phyloP scores from a whole-genome alignment of 2,113 vertebrate genomes.

The Mesitornis unicolor region DNA sequence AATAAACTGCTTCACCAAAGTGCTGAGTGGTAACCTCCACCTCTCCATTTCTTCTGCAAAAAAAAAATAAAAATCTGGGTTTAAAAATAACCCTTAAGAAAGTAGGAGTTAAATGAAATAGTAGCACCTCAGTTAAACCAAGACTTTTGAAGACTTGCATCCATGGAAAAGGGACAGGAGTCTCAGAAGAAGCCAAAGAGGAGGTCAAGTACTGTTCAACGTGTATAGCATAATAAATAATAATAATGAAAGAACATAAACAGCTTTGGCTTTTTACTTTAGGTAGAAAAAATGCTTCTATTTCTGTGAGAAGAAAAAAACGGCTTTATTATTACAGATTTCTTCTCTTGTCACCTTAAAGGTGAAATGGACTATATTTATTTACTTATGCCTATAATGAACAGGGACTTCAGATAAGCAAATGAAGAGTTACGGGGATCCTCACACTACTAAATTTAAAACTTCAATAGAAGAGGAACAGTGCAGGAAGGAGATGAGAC shows the following conservation, averaged over 20 bases:
- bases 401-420: not conserved
- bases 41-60: not conserved
- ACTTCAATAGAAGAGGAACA: not conserved
- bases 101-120: not conserved
- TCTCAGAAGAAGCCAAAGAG: fast-evolving
- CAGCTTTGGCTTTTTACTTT: not conserved
- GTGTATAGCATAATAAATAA: not conserved
- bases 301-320: not conserved
- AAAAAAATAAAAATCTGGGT: not conserved
- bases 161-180: not conserved
- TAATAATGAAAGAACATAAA: not conserved
- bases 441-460: not conserved
- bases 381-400: not conserved
- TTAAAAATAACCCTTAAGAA: not conserved
- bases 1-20: not conserved
- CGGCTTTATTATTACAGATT: not conserved
- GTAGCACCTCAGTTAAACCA: not conserved
- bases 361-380: not conserved
- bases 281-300: not conserved
- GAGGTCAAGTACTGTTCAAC: not conserved
- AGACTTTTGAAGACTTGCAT: not conserved
- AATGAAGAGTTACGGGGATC: not conserved
- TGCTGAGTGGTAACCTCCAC: not conserved
- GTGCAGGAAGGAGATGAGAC: not conserved
- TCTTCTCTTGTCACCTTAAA: not conserved